Evolutionary conservation across 2,888 invertebrate species (phyloP).

Genomic region (Synergus japonicus): DNA sequence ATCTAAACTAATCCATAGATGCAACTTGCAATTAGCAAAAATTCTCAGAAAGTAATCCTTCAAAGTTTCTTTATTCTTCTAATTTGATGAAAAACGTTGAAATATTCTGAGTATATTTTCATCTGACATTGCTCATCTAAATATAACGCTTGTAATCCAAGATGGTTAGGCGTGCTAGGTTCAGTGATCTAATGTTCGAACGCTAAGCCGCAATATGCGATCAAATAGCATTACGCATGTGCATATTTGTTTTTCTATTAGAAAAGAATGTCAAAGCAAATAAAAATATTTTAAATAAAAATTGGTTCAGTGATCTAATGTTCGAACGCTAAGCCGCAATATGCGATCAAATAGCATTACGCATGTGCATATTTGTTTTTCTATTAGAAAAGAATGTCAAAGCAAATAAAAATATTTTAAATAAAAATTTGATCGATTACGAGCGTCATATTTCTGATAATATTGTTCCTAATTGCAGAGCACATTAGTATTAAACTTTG

Average conservation of each 20-base stretch:
- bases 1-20: conserved; percentile 13
- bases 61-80: neutral
- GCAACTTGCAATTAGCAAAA: neutral
- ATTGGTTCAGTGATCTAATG: conserved; percentile 25
- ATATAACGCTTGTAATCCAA: conserved; percentile 4
- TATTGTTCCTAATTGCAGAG: neutral
- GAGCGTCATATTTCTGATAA: neutral
- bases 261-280: too few species aligned
- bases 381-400: too few species aligned
- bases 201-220: neutral
- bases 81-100: neutral
- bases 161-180: neutral
- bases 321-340: neutral
- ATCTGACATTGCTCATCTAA: neutral
- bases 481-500: neutral
- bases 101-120: neutral
- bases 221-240: neutral
- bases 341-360: neutral
- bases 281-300: too few species aligned
- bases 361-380: neutral
- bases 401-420: neutral
- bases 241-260: too few species aligned
- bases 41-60: neutral
- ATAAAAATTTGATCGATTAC: neutral
- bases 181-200: conserved; percentile 11